These are phyloP conservation scores for Neelides sp. DNA, from an alignment of 1,140 invertebrate species.

Conservation along the genomic window DNA sequence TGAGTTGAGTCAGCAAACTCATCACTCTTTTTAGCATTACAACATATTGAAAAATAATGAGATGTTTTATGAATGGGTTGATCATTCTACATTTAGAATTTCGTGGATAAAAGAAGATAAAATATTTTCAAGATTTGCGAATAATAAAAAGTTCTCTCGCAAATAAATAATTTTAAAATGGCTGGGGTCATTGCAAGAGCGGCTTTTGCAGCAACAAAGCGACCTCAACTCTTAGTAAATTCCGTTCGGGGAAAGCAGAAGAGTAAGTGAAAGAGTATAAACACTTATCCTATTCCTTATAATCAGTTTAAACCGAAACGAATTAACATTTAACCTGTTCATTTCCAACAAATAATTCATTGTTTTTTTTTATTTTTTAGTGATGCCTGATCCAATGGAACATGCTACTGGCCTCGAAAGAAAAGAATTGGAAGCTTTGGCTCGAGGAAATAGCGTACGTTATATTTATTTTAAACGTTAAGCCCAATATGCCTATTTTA, in stretches of 20 bases:
- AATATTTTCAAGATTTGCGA: too few relatives aligned
- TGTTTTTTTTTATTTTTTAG: slow-evolving; percentile 36
- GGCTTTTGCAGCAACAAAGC: neutral
- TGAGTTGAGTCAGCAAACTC: too few relatives aligned
- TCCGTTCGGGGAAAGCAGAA: slow-evolving; percentile 6
- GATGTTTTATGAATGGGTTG: too few relatives aligned
- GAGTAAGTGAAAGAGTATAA: slow-evolving; percentile 19
- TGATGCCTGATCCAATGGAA: slow-evolving; percentile 71
- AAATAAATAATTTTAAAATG: too few relatives aligned
- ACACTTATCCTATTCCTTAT: neutral
- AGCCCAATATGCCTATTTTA: neutral
- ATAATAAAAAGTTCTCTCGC: too few relatives aligned
- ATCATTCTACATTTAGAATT: too few relatives aligned
- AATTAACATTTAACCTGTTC: too few relatives aligned
- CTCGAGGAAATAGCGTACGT: slow-evolving; percentile 70
- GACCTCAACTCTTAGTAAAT: neutral
- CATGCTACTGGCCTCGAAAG: slow-evolving; percentile 87
- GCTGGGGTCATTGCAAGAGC: slow-evolving; percentile 20
- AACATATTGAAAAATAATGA: too few relatives aligned
- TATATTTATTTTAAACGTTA: neutral
- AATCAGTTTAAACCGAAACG: too few relatives aligned
- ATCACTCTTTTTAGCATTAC: too few relatives aligned
- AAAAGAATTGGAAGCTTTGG: slow-evolving; percentile 66
- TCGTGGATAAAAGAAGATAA: too few relatives aligned
- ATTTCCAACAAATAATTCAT: too few relatives aligned